Conservation (phyloP, 2,888 invertebrate genomes). For the Tineola bisselliella region DNA sequence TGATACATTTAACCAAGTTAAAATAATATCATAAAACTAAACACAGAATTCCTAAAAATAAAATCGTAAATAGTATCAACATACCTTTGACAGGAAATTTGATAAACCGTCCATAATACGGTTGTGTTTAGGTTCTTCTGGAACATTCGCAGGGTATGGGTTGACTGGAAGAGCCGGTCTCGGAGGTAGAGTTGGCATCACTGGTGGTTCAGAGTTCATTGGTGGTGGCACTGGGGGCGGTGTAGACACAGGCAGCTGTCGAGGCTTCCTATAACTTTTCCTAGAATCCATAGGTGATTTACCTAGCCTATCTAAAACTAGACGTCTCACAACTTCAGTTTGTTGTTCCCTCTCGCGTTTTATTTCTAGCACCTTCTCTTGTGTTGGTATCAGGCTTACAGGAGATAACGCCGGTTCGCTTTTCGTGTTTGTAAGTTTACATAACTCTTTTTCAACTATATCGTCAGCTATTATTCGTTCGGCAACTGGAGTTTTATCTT, state of each 20-base stretch:
- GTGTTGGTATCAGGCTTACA: slow-evolving; percentile 59
- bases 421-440: slow-evolving; percentile 29
- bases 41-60: background rate
- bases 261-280: slow-evolving; percentile 29
- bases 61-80: slow-evolving; percentile 12
- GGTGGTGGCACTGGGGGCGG: slow-evolving; percentile 38
- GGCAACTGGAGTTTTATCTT: background rate
- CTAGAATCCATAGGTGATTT: slow-evolving; percentile 27
- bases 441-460: background rate
- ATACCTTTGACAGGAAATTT: slow-evolving; percentile 77
- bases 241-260: slow-evolving; percentile 23
- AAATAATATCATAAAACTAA: background rate
- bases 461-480: background rate
- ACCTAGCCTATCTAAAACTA: slow-evolving; percentile 81
- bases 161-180: slow-evolving; percentile 34
- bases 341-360: slow-evolving; percentile 83
- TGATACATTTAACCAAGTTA: no score
- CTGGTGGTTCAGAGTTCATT: slow-evolving; percentile 26
- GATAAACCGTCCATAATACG: slow-evolving; percentile 56
- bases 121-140: slow-evolving; percentile 27
- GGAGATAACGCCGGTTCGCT: slow-evolving; percentile 40
- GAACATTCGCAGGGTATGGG: slow-evolving; percentile 55
- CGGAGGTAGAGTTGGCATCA: slow-evolving; percentile 25
- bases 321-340: slow-evolving; percentile 82
- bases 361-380: slow-evolving; percentile 77